These are phyloP conservation scores for Naso thynnoides DNA, from an alignment of 2,797 vertebrate species.

Conservation along the genomic window DNA sequence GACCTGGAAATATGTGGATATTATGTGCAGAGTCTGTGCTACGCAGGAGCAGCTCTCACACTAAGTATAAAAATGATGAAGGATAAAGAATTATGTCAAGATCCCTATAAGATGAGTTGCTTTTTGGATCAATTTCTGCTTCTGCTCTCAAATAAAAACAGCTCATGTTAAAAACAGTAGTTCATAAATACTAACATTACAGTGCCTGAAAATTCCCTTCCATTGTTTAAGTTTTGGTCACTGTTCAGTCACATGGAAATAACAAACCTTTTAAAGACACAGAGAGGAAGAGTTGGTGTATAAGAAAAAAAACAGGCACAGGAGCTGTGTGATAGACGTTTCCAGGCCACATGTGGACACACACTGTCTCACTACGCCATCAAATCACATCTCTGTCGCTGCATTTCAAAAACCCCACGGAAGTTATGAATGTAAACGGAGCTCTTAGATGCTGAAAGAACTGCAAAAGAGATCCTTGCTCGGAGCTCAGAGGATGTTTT, in stretches of 20 bases:
- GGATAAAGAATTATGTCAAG: too few relatives aligned
- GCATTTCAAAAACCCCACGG: neutral
- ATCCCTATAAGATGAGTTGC: neutral
- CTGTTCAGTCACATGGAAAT: neutral
- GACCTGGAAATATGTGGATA: too few relatives aligned
- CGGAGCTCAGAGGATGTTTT: constrained; percentile 43
- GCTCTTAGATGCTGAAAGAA: constrained; percentile 39
- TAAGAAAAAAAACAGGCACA: constrained; percentile 14
- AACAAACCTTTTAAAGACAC: neutral
- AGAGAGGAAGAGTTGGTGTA: neutral
- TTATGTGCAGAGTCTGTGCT: too few relatives aligned
- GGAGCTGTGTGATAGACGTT: constrained; percentile 56
- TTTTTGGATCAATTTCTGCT: neutral
- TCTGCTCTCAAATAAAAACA: neutral
- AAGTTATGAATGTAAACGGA: constrained; percentile 49
- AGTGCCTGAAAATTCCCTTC: neutral
- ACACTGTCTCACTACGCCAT: constrained; percentile 3
- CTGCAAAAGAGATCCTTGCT: constrained; percentile 27
- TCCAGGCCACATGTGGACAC: constrained; percentile 64
- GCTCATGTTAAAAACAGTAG: neutral
- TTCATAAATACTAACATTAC: neutral
- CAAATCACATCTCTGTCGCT: constrained; percentile 1
- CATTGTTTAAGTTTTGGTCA: neutral
- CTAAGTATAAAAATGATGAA: too few relatives aligned
- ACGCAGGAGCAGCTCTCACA: too few relatives aligned